Conservation (phyloP, 2,113 vertebrate genomes). For the Tychaedon coryphoeus region DNA sequence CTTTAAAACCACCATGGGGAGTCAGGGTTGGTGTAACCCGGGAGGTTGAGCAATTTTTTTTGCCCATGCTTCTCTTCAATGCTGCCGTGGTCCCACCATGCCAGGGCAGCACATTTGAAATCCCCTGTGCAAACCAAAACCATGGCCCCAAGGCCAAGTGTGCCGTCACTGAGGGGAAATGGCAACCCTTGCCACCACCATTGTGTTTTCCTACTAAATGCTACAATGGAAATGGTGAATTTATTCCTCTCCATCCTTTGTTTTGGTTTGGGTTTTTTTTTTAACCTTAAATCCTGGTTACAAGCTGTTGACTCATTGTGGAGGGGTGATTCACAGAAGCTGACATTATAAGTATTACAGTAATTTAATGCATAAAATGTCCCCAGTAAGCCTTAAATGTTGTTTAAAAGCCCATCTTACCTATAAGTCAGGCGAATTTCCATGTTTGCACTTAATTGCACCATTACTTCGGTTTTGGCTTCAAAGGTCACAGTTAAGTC, state of each 20-base stretch:
- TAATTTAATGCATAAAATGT: slow-evolving; percentile 67
- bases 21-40: neutral
- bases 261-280: slow-evolving; percentile 10
- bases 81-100: neutral
- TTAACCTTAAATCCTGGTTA: slow-evolving; percentile 58
- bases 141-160: neutral
- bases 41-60: neutral
- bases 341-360: slow-evolving; percentile 66
- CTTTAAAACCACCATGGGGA: neutral
- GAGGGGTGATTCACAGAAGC: slow-evolving; percentile 63
- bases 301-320: slow-evolving; percentile 67
- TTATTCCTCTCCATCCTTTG: slow-evolving; percentile 54
- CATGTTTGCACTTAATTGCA: slow-evolving; percentile 69
- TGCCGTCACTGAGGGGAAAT: neutral
- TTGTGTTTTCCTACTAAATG: slow-evolving; percentile 39
- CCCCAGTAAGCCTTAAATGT: slow-evolving; percentile 74
- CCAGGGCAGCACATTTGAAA: neutral
- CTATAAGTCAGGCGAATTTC: slow-evolving; percentile 67
- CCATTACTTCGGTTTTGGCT: slow-evolving; percentile 70
- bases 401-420: slow-evolving; percentile 35
- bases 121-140: neutral
- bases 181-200: slow-evolving; percentile 52
- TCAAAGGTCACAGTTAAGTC: slow-evolving; percentile 72
- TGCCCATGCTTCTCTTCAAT: neutral
- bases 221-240: slow-evolving; percentile 52